Percentiles rank a stretch among this genome's conserved stretches.
Conservation (phyloP, 2,113 vertebrate species). For the Otocyon megalotis region DNA sequence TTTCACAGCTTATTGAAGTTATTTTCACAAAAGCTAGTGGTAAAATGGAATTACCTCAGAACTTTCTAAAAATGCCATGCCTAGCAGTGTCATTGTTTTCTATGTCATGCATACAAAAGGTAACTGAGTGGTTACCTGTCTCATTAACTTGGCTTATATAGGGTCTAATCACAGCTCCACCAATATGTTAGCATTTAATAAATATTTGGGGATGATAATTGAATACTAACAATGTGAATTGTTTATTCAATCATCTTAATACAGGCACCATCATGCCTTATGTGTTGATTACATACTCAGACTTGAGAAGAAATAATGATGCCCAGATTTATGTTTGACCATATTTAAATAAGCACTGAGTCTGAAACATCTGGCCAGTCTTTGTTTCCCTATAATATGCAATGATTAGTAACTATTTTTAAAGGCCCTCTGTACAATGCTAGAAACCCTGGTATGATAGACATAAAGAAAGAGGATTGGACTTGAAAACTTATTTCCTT, state of each 20-base stretch:
- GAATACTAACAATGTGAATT: constrained; percentile 24
- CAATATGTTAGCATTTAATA: constrained; percentile 54
- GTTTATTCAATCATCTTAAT: constrained; percentile 33
- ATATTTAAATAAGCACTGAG: constrained; percentile 52
- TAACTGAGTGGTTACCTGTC: constrained; percentile 14
- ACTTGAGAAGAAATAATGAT: constrained; percentile 42
- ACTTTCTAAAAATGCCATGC: constrained; percentile 44
- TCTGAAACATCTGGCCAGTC: constrained; percentile 60
- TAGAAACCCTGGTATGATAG: not conserved
- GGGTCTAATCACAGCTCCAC: not conserved
- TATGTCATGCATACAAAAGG: not conserved
- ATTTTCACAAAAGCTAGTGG: not conserved
- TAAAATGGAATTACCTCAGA: constrained; percentile 16
- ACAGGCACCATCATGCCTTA: not conserved
- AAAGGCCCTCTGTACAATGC: constrained; percentile 9
- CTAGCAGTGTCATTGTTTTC: not conserved
- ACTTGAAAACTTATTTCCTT: constrained; percentile 21
- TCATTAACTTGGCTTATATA: constrained; percentile 49
- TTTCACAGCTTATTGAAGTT: constrained; percentile 10
- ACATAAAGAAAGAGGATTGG: not conserved
- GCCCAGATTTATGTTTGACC: constrained; percentile 52
- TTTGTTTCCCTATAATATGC: not conserved
- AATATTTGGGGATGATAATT: constrained; percentile 44
- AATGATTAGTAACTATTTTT: constrained; percentile 36
- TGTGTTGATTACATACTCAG: constrained; percentile 24